These are phyloP conservation scores for Oceanodroma tethys DNA, from an alignment of 2,113 vertebrate genomes.

Conservation along the genomic window DNA sequence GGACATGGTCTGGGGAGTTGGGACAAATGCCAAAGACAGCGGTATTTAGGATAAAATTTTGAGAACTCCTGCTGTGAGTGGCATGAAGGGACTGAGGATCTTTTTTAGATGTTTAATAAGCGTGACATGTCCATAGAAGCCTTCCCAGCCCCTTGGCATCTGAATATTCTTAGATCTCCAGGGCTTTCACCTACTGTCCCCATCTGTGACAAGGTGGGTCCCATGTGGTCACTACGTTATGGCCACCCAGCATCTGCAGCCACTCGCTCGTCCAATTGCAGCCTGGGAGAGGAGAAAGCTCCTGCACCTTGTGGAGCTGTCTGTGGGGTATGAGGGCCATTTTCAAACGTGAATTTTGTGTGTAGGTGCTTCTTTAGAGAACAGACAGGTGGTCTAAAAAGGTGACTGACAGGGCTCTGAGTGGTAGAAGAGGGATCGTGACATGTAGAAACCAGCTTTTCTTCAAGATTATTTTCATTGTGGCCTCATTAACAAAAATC, in stretches of 20 bases:
- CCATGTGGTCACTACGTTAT: rapidly evolving
- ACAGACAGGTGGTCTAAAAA: not conserved
- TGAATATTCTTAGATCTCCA: not conserved
- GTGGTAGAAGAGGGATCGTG: not conserved
- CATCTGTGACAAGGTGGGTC: no score
- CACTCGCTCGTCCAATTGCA: rapidly evolving
- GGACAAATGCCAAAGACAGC: not conserved
- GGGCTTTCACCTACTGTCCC: not conserved
- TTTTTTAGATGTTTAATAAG: not conserved
- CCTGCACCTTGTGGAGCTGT: not conserved
- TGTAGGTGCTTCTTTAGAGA: not conserved
- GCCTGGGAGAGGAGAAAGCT: not conserved
- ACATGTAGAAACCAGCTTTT: not conserved
- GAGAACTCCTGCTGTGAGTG: not conserved
- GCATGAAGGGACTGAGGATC: not conserved
- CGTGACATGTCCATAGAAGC: not conserved
- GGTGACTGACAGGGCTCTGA: not conserved
- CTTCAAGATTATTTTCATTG: not conserved
- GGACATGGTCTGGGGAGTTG: not conserved
- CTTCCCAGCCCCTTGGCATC: not conserved
- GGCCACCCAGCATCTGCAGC: not conserved
- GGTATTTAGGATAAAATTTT: not conserved
- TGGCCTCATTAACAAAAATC: not conserved
- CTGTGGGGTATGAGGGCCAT: not conserved
- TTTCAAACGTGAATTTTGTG: not conserved